These are phyloP conservation scores for Sinocyclocheilus rhinocerous DNA, from an alignment of 2,113 vertebrate genomes.

Conservation along the genomic window DNA sequence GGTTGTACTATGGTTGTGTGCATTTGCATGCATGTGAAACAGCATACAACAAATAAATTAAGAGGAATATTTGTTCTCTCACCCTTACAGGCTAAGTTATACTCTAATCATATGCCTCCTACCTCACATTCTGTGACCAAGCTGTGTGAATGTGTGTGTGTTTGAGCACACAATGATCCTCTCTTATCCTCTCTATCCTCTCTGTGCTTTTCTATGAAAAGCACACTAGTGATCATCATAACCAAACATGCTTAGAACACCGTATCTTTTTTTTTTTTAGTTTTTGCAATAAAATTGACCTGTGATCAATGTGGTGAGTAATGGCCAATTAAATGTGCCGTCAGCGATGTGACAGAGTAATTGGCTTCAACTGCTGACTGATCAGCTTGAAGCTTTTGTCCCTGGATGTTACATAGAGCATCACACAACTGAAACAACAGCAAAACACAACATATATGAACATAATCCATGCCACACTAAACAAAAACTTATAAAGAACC, in stretches of 20 bases:
- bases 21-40: background rate
- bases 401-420: constrained; percentile 47
- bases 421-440: constrained; percentile 31
- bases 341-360: background rate
- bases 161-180: background rate
- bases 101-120: background rate
- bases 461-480: constrained; percentile 42
- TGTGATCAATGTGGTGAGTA: constrained; percentile 1
- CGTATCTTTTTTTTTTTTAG: background rate
- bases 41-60: background rate
- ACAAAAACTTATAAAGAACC: constrained; percentile 28
- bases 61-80: background rate
- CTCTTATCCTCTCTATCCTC: no score
- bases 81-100: no score
- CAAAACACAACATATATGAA: constrained; percentile 58
- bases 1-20: background rate
- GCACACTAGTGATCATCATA: background rate
- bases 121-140: background rate
- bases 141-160: background rate
- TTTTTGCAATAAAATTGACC: background rate
- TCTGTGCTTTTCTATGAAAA: background rate
- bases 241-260: background rate
- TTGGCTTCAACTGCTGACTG: background rate
- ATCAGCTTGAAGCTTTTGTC: constrained; percentile 7
- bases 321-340: background rate